Base-by-base conservation (phyloP, 2,797 vertebrate species). In the Podarcis lilfordi region DNA sequence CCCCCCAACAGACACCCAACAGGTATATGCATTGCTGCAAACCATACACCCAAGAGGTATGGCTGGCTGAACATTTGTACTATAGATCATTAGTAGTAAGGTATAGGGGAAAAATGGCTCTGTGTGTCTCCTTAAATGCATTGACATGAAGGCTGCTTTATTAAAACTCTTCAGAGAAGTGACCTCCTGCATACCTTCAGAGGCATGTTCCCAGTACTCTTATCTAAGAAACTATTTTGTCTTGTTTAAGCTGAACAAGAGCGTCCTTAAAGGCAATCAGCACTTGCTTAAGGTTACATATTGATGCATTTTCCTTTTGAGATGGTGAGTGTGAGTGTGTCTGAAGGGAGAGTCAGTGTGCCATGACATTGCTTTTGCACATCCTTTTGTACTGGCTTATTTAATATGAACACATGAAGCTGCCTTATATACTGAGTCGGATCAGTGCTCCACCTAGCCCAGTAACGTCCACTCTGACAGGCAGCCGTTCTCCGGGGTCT, bases 111-210 rank as follows among this genome's bases (percentile, higher is more conserved):
- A 35, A 81, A 98, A 97, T 96, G 98, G 98, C 97, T 98, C 98
- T 98, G 97, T 98, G 98, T 97, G 98, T 98, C 98, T 96, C 93
- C 97, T 98, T 97, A 96, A 55, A 97, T 96, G 98, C 98, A 98
- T 98, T 98, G 98, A 98, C 98, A 98, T 98, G 97, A 97, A 98
- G 98, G 98, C 98, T 98, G 98, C 98, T 99, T 98, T 98, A 97
- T 96, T 98, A 94, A 92, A 69, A 96, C 96, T 74, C 72, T 97
- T 91, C 95, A 94, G 95, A 96, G 95, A 97, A 96, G 96, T 96
- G 96, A 96, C 95, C 96, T 95, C 91, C 96, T 94, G 95, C 96
- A 94, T 95, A 94, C 96, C 96, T 95, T 96, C 95, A 96, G 95
- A 97, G 94, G 96, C 97, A 96, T 97, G 96, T 96, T 91, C 94